Evolutionary conservation across 1,140 invertebrate species (phyloP).

Genomic region (Drosophila ercepeae): DNA sequence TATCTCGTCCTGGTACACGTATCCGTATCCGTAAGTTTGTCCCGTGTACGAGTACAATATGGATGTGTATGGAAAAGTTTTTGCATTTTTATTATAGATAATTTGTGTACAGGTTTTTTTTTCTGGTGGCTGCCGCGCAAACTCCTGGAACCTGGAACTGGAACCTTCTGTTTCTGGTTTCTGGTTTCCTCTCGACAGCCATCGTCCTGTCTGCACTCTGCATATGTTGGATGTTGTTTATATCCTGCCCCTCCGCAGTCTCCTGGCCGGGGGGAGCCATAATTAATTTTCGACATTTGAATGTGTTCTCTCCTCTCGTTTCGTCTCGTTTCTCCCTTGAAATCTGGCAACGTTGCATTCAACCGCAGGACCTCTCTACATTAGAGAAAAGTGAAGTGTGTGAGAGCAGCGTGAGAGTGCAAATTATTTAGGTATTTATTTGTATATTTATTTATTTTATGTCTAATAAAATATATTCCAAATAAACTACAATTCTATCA

Average conservation of each 20-base stretch:
- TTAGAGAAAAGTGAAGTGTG: constrained; percentile 32
- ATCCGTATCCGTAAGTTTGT: constrained; percentile 3
- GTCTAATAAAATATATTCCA: no score
- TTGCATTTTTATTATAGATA: constrained; percentile 82
- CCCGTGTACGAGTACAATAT: constrained; percentile 1
- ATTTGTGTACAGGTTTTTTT: constrained; percentile 81
- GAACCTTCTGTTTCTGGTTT: constrained; percentile 56
- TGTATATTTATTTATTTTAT: no score
- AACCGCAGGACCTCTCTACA: constrained; percentile 34
- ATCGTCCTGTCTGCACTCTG: constrained; percentile 47
- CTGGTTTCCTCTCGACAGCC: constrained; percentile 20
- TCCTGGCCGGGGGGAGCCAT: constrained; percentile 49
- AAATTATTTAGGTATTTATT: constrained; percentile 22
- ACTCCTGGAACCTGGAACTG: constrained; percentile 77
- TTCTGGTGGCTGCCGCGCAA: constrained; percentile 76
- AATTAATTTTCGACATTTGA: constrained; percentile 71
- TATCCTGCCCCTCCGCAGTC: constrained; percentile 6
- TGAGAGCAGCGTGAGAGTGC: constrained; percentile 1
- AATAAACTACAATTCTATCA: no score
- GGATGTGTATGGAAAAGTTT: constrained; percentile 53
- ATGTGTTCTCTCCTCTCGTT: constrained; percentile 16
- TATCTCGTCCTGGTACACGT: neutral
- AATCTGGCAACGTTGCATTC: constrained; percentile 67
- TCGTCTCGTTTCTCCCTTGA: no score
- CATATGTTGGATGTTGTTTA: constrained; percentile 52